These are phyloP conservation scores for Acanthoscelides obtectus DNA, from an alignment of 2,888 invertebrate species.

Conservation along the genomic window DNA sequence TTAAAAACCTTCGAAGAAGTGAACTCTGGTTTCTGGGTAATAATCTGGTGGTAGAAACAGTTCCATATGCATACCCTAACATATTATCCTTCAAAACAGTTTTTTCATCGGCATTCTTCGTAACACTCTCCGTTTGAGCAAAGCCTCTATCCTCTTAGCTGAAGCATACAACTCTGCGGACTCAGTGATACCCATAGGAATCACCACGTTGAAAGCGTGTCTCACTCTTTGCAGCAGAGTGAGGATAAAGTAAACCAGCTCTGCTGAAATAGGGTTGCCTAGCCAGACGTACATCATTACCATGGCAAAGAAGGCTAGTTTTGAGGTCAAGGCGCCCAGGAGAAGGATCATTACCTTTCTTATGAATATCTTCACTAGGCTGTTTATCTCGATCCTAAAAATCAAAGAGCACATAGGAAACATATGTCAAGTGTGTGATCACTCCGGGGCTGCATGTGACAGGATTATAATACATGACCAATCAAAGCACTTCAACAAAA, in stretches of 20 bases:
- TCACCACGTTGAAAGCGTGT: conserved; percentile 81
- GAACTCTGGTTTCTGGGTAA: too few relatives aligned
- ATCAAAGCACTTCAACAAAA: too few relatives aligned
- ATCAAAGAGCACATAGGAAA: background rate
- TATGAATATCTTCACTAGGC: conserved; percentile 39
- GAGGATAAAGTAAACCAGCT: conserved; percentile 79
- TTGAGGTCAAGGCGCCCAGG: conserved; percentile 34
- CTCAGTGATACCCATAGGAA: conserved; percentile 79
- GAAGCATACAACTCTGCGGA: conserved; percentile 74
- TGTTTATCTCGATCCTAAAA: conserved; percentile 58
- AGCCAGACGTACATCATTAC: conserved; percentile 59
- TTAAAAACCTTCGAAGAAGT: too few relatives aligned
- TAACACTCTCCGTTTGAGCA: conserved; percentile 45
- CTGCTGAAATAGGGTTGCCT: conserved; percentile 69
- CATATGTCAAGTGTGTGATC: conserved; percentile 1
- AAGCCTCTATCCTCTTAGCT: conserved; percentile 62
- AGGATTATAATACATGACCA: too few relatives aligned
- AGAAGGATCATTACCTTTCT: conserved; percentile 31
- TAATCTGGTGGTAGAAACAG: too few relatives aligned
- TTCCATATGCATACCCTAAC: background rate
- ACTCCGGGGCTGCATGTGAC: background rate
- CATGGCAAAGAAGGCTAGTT: conserved; percentile 38
- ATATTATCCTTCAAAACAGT: background rate
- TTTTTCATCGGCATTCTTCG: conserved; percentile 2
- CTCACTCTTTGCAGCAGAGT: conserved; percentile 84